phyloP scores from a whole-genome alignment of 2,113 vertebrate genomes.

The Raja brachyura region DNA sequence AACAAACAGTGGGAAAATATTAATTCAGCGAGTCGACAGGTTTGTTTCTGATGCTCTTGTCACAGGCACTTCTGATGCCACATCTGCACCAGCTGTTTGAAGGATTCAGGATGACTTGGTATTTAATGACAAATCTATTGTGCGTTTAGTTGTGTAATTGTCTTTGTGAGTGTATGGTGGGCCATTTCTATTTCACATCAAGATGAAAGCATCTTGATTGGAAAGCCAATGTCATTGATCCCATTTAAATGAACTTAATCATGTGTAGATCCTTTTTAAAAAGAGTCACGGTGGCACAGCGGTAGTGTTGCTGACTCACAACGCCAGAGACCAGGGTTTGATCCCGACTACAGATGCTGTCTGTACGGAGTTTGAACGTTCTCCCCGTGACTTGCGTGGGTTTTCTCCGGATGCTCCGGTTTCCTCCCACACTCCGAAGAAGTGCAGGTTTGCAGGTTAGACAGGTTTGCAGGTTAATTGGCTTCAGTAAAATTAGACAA shows the following conservation, averaged over 20 bases:
- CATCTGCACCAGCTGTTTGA: conserved; percentile 1
- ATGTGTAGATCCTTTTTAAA: neutral
- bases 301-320: too few species aligned
- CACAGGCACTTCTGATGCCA: neutral
- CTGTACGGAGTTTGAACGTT: too few species aligned
- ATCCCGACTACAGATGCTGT: too few species aligned
- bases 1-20: conserved; percentile 9
- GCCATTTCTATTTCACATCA: neutral
- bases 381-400: too few species aligned
- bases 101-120: neutral
- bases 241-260: conserved; percentile 5
- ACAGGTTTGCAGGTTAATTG: too few species aligned
- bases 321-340: too few species aligned
- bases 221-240: neutral
- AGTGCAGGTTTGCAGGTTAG: too few species aligned
- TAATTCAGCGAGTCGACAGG: neutral
- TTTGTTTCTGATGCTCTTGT: neutral
- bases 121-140: neutral
- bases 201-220: neutral
- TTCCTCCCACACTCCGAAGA: too few species aligned
- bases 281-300: too few species aligned
- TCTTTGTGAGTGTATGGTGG: neutral
- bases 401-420: too few species aligned
- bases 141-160: neutral
- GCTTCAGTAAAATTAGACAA: too few species aligned